phyloP scores from a whole-genome alignment of 1,140 invertebrate genomes.

The Magallana angulata region DNA sequence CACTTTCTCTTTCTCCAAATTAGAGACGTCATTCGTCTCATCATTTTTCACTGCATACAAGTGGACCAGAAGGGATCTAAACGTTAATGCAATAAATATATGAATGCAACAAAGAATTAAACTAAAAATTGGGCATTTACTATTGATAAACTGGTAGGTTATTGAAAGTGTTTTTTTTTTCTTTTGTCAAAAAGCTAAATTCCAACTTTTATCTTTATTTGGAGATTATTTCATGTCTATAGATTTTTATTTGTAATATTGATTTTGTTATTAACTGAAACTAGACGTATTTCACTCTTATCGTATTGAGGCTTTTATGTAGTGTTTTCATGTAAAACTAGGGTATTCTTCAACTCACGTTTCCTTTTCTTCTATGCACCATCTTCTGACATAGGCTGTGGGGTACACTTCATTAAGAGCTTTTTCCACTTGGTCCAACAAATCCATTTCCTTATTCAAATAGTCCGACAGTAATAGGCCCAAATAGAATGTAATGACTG shows the following conservation, averaged over 20 bases:
- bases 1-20: background rate
- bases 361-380: conserved; percentile 46
- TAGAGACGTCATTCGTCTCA: conserved; percentile 32
- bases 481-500: conserved; percentile 54
- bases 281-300: background rate
- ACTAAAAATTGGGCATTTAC: too few species aligned
- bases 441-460: background rate
- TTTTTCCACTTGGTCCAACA: conserved; percentile 15
- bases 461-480: conserved; percentile 22
- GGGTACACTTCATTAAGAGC: conserved; percentile 25
- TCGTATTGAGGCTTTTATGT: background rate
- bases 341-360: background rate
- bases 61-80: conserved; percentile 57
- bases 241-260: background rate
- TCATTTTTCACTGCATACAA: conserved; percentile 58
- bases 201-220: background rate
- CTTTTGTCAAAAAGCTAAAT: background rate
- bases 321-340: background rate
- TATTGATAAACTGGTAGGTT: background rate
- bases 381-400: conserved; percentile 29
- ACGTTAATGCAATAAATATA: too few species aligned
- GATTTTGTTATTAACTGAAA: background rate
- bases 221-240: background rate
- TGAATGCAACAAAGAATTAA: background rate
- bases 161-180: background rate